These are phyloP conservation scores for Xenentodon cancila DNA, from an alignment of 2,797 vertebrate genomes.

Conservation along the genomic window DNA sequence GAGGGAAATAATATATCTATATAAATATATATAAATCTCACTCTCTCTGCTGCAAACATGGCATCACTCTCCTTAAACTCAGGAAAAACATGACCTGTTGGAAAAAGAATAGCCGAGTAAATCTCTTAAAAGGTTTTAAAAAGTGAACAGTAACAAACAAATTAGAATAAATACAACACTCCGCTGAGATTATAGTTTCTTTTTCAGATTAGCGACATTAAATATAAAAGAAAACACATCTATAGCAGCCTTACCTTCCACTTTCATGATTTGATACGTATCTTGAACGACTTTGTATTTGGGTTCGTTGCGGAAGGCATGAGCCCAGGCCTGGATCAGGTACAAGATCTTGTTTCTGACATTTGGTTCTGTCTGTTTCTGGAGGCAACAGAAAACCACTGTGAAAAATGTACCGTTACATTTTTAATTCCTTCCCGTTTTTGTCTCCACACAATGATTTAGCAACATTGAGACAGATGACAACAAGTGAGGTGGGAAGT, in stretches of 20 bases:
- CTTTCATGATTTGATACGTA: conserved; percentile 99
- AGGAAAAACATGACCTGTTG: conserved; percentile 92
- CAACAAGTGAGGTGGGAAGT: conserved; percentile 56
- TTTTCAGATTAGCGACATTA: neutral
- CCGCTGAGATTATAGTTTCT: too few relatives aligned
- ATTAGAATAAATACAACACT: neutral
- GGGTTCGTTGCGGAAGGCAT: conserved; percentile 97
- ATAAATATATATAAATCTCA: conserved; percentile 79
- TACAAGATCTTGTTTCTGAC: conserved; percentile 97
- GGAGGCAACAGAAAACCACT: conserved; percentile 33
- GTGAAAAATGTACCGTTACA: conserved; percentile 1
- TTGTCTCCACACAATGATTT: conserved; percentile 4
- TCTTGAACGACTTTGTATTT: conserved; percentile 99
- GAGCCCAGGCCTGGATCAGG: conserved; percentile 97
- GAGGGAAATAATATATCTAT: neutral
- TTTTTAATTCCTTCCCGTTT: neutral
- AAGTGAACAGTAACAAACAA: neutral
- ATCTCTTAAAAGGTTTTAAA: too few relatives aligned
- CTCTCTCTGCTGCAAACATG: conserved; percentile 97
- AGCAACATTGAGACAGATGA: conserved; percentile 5
- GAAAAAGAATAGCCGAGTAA: neutral
- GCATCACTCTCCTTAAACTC: conserved; percentile 99
- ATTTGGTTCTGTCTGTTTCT: conserved; percentile 93
- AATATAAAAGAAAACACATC: neutral
- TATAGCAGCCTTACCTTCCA: conserved; percentile 87